phyloP scores from a whole-genome alignment of 1,140 invertebrate species.

The Scaptomyza hsui region DNA sequence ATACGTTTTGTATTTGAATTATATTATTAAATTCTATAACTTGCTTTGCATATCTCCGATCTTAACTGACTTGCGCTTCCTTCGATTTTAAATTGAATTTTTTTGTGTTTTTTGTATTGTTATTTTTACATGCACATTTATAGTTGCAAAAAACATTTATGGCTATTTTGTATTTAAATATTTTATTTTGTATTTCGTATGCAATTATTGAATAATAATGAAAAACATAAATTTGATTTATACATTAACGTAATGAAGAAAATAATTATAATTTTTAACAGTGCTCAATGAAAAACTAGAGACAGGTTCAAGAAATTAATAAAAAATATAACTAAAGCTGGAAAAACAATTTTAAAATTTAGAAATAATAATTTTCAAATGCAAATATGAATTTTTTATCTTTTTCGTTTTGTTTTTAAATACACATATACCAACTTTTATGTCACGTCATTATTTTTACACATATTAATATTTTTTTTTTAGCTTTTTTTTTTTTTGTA shows the following conservation, averaged over 20 bases:
- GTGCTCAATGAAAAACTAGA: constrained; percentile 26
- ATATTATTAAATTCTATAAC: constrained; percentile 82
- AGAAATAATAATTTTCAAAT: constrained; percentile 43
- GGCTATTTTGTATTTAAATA: constrained; percentile 73
- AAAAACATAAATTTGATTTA: constrained; percentile 14
- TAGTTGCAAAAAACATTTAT: constrained; percentile 81
- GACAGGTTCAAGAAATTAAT: constrained; percentile 11
- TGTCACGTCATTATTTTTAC: constrained; percentile 52
- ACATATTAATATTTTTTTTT: constrained; percentile 43
- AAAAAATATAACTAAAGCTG: constrained; percentile 19
- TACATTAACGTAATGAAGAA: constrained; percentile 34
- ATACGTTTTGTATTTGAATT: constrained; percentile 74
- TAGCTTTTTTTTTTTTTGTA: constrained; percentile 60
- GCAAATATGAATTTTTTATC: too few species aligned
- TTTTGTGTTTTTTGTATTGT: constrained; percentile 26
- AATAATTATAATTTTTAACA: constrained; percentile 33
- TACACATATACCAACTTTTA: constrained; percentile 75
- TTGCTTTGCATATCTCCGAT: constrained; percentile 66
- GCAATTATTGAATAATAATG: constrained; percentile 42
- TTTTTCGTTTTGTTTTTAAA: constrained; percentile 46
- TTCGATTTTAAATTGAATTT: constrained; percentile 32
- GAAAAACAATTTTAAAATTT: constrained; percentile 22
- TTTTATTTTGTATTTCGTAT: constrained; percentile 63
- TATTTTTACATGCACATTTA: constrained; percentile 79
- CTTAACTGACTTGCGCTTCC: constrained; percentile 35